Conservation (phyloP, 30 jellyfish, hydroid and myxozoan species). For the Aurelia sp. region DNA sequence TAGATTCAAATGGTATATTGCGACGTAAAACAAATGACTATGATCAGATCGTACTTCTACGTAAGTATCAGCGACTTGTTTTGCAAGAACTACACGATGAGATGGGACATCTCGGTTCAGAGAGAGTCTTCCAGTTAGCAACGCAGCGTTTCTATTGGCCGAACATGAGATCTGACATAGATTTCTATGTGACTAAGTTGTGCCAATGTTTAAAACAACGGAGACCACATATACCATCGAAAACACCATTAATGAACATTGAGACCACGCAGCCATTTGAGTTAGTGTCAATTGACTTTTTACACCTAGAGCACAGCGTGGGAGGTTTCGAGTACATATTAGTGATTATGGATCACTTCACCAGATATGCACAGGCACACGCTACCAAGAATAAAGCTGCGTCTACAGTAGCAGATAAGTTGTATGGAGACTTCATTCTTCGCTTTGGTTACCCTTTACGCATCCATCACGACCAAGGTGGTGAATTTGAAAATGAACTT, state of each 20-base stretch:
- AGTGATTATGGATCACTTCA: slow-evolving; percentile 57
- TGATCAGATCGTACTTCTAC: slow-evolving; percentile 41
- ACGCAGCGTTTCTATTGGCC: slow-evolving; percentile 35
- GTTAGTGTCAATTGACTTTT: slow-evolving; percentile 8
- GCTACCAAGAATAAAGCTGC: slow-evolving; percentile 61
- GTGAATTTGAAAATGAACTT: too few relatives aligned
- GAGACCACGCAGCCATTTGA: slow-evolving; percentile 30
- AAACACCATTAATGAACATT: slow-evolving; percentile 20
- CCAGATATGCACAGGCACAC: slow-evolving; percentile 69
- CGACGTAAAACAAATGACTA: slow-evolving; percentile 3
- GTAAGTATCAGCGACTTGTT: not conserved
- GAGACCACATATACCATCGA: not conserved
- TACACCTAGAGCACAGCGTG: slow-evolving; percentile 25
- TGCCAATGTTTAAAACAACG: slow-evolving; percentile 33
- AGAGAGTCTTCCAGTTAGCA: slow-evolving; percentile 41
- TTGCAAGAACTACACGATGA: slow-evolving; percentile 35
- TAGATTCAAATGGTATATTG: slow-evolving; percentile 8
- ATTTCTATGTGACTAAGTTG: not conserved
- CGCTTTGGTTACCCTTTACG: too few relatives aligned
- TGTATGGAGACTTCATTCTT: not conserved
- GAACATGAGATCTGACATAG: slow-evolving; percentile 31
- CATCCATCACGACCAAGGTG: too few relatives aligned
- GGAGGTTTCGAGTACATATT: slow-evolving; percentile 41
- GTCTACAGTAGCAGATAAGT: slow-evolving; percentile 29
- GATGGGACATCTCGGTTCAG: slow-evolving; percentile 50